A percentile compares a stretch with the other conserved stretches of the same genome.
phyloP scores from a whole-genome alignment of 2,113 vertebrate genomes.

The Carassius auratus region DNA sequence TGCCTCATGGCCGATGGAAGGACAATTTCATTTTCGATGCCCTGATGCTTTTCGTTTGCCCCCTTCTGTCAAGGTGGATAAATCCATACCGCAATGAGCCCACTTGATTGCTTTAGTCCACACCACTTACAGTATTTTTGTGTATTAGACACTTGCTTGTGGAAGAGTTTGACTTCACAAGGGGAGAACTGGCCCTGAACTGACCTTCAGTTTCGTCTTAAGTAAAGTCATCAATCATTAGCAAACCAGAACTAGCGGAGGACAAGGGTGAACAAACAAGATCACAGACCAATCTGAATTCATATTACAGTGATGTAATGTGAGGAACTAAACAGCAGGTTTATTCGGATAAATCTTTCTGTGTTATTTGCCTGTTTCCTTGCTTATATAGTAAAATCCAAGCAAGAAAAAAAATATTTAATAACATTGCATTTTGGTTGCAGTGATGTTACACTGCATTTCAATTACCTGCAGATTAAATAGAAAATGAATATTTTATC shows the following conservation, averaged over 20 bases:
- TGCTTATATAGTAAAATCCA: not conserved
- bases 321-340: not conserved
- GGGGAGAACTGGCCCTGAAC: not conserved
- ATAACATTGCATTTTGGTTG: no score
- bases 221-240: conserved; percentile 29
- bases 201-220: conserved; percentile 22
- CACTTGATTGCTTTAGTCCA: conserved; percentile 25
- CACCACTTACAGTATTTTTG: conserved; percentile 21
- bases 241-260: not conserved
- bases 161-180: not conserved
- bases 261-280: conserved; percentile 19
- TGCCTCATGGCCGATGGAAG: conserved; percentile 21
- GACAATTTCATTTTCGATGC: conserved; percentile 40
- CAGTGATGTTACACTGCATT: no score
- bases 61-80: conserved; percentile 7
- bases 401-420: not conserved
- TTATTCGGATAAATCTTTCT: not conserved
- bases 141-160: not conserved
- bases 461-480: no score
- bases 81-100: not conserved
- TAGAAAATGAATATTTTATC: no score
- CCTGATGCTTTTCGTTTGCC: conserved; percentile 15
- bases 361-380: not conserved
- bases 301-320: not conserved
- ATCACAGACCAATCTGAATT: not conserved